Evolutionary conservation across 2,888 invertebrate species (phyloP).

Genomic region (Lasioglossum calceatum): DNA sequence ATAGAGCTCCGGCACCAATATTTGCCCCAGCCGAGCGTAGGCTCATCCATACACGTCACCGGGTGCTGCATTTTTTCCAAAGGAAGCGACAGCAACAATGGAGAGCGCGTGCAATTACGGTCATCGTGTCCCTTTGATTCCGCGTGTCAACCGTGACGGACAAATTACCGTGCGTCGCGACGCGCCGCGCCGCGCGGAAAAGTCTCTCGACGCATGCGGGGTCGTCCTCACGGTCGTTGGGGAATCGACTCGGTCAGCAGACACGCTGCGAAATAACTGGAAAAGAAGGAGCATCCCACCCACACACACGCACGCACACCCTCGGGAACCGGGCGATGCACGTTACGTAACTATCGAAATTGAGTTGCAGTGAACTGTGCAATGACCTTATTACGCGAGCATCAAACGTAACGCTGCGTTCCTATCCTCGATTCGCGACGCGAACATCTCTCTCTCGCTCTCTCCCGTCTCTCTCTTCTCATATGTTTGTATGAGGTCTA

Average conservation of each 20-base stretch:
- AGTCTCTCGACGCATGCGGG: constrained; percentile 32
- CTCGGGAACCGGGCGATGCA: constrained; percentile 58
- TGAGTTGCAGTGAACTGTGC: constrained; percentile 76
- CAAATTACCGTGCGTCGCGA: constrained; percentile 28
- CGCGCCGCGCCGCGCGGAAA: constrained; percentile 20
- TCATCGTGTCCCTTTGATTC: constrained; percentile 36
- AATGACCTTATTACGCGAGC: constrained; percentile 74
- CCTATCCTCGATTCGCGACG: constrained; percentile 49
- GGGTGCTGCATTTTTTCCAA: constrained; percentile 7
- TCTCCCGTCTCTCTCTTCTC: neutral
- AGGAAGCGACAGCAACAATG: constrained; percentile 17
- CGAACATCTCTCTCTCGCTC: neutral
- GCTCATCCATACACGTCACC: constrained; percentile 22
- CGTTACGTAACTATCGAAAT: constrained; percentile 75
- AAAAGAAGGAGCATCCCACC: constrained; percentile 54
- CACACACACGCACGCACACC: neutral
- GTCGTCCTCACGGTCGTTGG: neutral
- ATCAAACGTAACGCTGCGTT: constrained; percentile 31
- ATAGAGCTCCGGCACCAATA: neutral
- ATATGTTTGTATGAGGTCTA: neutral
- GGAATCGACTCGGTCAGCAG: constrained; percentile 31
- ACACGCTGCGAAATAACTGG: constrained; percentile 59
- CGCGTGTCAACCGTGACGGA: constrained; percentile 27
- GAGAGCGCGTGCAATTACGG: constrained; percentile 30
- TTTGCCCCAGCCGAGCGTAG: neutral